Evolutionary conservation across 2,797 vertebrate species (phyloP).

Genomic region (Protosalanx chinensis): DNA sequence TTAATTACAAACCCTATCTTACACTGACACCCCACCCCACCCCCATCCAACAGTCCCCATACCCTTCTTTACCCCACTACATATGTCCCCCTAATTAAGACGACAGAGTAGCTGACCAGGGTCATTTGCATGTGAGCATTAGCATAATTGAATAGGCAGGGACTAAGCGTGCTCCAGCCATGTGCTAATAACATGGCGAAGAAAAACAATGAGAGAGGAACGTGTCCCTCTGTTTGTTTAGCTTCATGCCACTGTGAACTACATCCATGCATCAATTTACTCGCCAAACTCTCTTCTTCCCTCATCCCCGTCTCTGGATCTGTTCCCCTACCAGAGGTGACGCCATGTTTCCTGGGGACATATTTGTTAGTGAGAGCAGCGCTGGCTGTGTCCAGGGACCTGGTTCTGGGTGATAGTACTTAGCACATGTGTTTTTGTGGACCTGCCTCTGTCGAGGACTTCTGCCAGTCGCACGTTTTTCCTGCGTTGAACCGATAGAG

Average conservation of each 20-base stretch:
- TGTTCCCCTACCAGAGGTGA: conserved; percentile 8
- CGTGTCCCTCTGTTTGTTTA: conserved; percentile 26
- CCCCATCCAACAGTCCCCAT: conserved; percentile 33
- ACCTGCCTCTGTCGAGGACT: background rate
- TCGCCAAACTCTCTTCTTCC: background rate
- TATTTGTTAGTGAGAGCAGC: conserved; percentile 25
- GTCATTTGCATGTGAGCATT: conserved; percentile 68
- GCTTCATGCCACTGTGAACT: conserved; percentile 14
- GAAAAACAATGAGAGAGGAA: conserved; percentile 20
- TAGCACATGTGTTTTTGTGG: background rate
- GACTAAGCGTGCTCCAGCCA: conserved; percentile 59
- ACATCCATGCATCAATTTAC: conserved; percentile 25
- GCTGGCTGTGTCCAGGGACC: conserved; percentile 22
- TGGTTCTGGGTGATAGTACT: conserved; percentile 26
- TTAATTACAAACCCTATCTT: conserved; percentile 20
- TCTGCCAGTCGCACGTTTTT: conserved; percentile 30
- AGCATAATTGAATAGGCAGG: conserved; percentile 69
- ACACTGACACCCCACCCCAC: conserved; percentile 7
- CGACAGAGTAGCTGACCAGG: conserved; percentile 46
- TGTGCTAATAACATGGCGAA: conserved; percentile 55
- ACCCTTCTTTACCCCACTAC: conserved; percentile 29
- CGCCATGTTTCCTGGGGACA: conserved; percentile 25
- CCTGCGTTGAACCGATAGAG: conserved; percentile 14
- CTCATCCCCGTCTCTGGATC: background rate
- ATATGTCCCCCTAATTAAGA: conserved; percentile 58